These are phyloP conservation scores for Augochlora pura DNA, from an alignment of 1,140 invertebrate species.

Conservation along the genomic window DNA sequence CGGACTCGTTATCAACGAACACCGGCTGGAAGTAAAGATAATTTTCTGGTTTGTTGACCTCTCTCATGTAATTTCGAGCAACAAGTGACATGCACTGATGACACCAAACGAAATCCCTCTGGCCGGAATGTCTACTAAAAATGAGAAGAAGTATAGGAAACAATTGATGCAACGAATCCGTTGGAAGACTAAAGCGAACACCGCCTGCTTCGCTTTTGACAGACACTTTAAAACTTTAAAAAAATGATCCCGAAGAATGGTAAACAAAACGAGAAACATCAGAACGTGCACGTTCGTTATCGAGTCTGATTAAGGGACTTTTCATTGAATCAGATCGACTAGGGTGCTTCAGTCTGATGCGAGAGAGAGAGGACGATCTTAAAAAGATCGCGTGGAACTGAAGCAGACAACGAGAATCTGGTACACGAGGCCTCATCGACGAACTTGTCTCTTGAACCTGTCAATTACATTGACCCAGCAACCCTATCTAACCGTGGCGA, in stretches of 20 bases:
- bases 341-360: slow-evolving; percentile 46
- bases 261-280: background rate
- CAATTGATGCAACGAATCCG: too few relatives aligned
- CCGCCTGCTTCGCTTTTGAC: too few relatives aligned
- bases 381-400: slow-evolving; percentile 20
- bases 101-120: background rate
- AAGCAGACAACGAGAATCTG: slow-evolving; percentile 37
- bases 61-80: background rate
- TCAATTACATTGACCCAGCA: slow-evolving; percentile 13
- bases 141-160: too few relatives aligned
- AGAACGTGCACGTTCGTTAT: too few relatives aligned
- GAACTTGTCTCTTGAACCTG: slow-evolving; percentile 65
- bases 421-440: slow-evolving; percentile 43
- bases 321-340: slow-evolving; percentile 43
- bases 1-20: too few relatives aligned
- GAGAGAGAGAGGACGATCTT: slow-evolving; percentile 6
- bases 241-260: too few relatives aligned
- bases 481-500: slow-evolving; percentile 9
- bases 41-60: background rate
- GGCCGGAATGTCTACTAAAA: too few relatives aligned
- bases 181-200: too few relatives aligned
- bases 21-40: background rate
- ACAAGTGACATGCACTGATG: background rate
- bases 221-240: too few relatives aligned
- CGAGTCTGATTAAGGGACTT: background rate